Evolutionary conservation across 1,140 invertebrate genomes (phyloP).

Genomic region (Aphelenchoides avenae): DNA sequence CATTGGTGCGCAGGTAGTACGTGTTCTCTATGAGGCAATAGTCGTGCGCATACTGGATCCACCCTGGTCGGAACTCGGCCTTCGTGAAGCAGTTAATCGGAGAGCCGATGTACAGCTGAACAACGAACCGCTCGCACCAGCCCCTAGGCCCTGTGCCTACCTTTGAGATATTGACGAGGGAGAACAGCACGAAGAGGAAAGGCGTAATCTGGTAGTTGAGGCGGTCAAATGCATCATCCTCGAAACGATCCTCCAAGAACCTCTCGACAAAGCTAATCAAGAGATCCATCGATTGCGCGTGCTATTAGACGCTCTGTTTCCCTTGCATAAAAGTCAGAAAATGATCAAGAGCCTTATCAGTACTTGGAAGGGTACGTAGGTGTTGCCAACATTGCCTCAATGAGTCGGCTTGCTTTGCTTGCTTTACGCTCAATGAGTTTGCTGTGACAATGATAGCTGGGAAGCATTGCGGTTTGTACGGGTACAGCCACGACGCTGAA

Average conservation of each 20-base stretch:
- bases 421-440: conserved; percentile 4
- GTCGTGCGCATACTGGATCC: conserved; percentile 47
- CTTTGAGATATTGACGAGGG: conserved; percentile 45
- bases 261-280: conserved; percentile 35
- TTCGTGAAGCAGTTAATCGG: conserved; percentile 51
- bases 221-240: conserved; percentile 41
- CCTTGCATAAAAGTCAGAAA: conserved; percentile 11
- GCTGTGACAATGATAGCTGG: not conserved
- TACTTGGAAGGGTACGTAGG: not conserved
- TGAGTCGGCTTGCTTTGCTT: not conserved
- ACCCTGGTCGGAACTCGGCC: conserved; percentile 44
- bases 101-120: conserved; percentile 46
- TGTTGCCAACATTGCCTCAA: not conserved
- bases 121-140: not conserved
- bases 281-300: too few relatives aligned
- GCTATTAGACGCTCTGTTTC: too few relatives aligned
- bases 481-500: not conserved
- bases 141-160: conserved; percentile 4
- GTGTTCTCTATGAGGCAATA: conserved; percentile 46
- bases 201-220: conserved; percentile 47
- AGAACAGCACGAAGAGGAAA: conserved; percentile 37
- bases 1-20: conserved; percentile 42
- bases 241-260: conserved; percentile 31
- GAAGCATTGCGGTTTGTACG: not conserved
- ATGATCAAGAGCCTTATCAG: conserved; percentile 6